Evolutionary conservation across 2,797 vertebrate species (phyloP).

Genomic region (Xenentodon cancila): DNA sequence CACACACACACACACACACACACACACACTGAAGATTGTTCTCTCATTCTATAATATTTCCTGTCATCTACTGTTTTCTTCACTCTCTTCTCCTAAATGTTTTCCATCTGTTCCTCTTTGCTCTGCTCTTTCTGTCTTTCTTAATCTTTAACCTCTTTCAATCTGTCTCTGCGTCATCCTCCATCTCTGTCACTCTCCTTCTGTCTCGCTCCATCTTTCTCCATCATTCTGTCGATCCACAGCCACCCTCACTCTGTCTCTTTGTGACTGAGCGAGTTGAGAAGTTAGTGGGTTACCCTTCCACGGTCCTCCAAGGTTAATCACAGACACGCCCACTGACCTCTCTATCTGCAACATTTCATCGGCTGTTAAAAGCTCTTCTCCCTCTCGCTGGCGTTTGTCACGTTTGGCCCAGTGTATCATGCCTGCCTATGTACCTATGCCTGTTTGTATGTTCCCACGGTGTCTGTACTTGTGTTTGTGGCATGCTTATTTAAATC

Average conservation of each 20-base stretch:
- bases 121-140: slow-evolving; percentile 39
- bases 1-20: no score
- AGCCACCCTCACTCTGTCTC: slow-evolving; percentile 59
- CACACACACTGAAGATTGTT: slow-evolving; percentile 9
- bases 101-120: slow-evolving; percentile 42
- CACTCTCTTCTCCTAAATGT: slow-evolving; percentile 38
- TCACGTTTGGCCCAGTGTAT: slow-evolving; percentile 52
- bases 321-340: slow-evolving; percentile 38
- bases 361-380: slow-evolving; percentile 25
- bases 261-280: slow-evolving; percentile 64
- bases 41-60: background rate
- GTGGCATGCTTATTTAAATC: slow-evolving; percentile 42
- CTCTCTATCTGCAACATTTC: slow-evolving; percentile 39
- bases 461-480: background rate
- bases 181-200: slow-evolving; percentile 54
- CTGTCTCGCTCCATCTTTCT: slow-evolving; percentile 57
- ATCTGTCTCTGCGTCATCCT: slow-evolving; percentile 62
- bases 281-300: slow-evolving; percentile 72
- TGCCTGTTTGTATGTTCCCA: background rate
- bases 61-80: slow-evolving; percentile 12
- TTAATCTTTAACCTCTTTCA: slow-evolving; percentile 68
- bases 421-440: slow-evolving; percentile 21
- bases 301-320: slow-evolving; percentile 61
- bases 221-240: slow-evolving; percentile 46
- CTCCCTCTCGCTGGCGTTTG: slow-evolving; percentile 31